Base-by-base conservation (phyloP, 2,113 vertebrate genomes). In the Baryphthengus martii region DNA sequence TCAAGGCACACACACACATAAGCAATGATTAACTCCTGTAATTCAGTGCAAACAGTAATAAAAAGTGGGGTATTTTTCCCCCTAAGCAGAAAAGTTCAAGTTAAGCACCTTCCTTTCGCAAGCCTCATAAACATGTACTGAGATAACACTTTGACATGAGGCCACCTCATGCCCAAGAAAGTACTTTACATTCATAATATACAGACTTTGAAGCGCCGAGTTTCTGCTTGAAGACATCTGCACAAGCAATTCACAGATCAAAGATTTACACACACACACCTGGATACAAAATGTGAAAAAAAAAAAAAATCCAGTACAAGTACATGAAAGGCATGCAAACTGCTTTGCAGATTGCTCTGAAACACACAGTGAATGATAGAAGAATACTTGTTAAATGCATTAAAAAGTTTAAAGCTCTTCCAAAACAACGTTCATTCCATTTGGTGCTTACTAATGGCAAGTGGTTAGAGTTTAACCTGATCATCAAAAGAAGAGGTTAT, bases 31-130 rank as follows among this genome's bases (percentile, higher is more conserved):
- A 96, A 97, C 90, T 91, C 37, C 23, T 0, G 0, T 83, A 91
- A 86, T 14, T 88, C 82, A 79, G 9, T 18, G 45, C 90, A 95
- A 96, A 95, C 88, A 95, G 85, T 55, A 90, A 88, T 95, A 96
- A 96, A 91, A 93, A 29, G 49, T 56, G 56, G 23, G 13, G 15
- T 1, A n/a, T n/a, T 33, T 61, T 23, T 2, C 9, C 13, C 44
- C 53, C 37, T 18, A 66, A 45, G 53, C 44, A 93, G 71, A 44
- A 58, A 88, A 85, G 83, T 74, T 76, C 61, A 85, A 82, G 68
- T 67, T 86, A 56, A 94, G 75, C 23, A 58, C 90, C 85, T 55
- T 77, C 20, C 53, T 93, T 95, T 89, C 0, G 0, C 85, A 94
- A 91, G 71, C 44, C 45, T 82, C 77, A 61, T 63, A 67, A 85